Percentiles rank a stretch among this genome's conserved stretches.
Conservation (phyloP, 2,888 invertebrate species). For the Pterostichus niger region DNA sequence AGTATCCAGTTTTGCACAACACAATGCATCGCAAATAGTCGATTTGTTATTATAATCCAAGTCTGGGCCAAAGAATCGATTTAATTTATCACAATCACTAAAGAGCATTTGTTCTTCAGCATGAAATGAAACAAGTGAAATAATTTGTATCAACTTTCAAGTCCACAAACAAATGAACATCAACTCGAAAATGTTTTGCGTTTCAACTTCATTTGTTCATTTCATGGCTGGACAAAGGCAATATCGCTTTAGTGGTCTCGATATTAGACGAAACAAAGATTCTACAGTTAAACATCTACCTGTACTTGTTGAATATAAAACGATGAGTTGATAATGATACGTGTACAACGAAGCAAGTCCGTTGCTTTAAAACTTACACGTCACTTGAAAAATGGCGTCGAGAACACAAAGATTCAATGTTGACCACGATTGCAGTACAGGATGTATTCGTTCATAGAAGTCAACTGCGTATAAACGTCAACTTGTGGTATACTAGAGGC, state of each 20-base stretch:
- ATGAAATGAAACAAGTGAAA: conserved; percentile 39
- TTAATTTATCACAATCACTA: conserved; percentile 41
- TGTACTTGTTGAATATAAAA: conserved; percentile 55
- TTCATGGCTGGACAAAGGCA: conserved; percentile 38
- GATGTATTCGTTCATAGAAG: conserved; percentile 39
- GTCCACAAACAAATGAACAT: conserved; percentile 43
- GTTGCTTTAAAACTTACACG: conserved; percentile 64
- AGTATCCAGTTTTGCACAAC: conserved; percentile 46
- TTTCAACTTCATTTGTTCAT: conserved; percentile 50
- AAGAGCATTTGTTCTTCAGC: conserved; percentile 40
- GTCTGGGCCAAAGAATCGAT: conserved; percentile 25
- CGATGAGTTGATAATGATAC: conserved; percentile 60
- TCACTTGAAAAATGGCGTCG: conserved; percentile 66
- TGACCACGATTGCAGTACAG: conserved; percentile 52
- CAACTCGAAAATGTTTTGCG: conserved; percentile 37
- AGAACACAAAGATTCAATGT: conserved; percentile 56
- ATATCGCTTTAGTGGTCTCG: conserved; percentile 47
- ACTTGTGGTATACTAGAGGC: conserved; percentile 47
- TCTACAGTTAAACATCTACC: conserved; percentile 58
- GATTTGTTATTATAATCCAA: conserved; percentile 34
- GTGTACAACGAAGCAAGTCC: conserved; percentile 61
- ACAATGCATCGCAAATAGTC: conserved; percentile 42
- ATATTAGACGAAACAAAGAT: conserved; percentile 48
- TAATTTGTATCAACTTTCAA: conserved; percentile 11
- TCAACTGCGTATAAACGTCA: conserved; percentile 13